These are phyloP conservation scores for Conus betulinus DNA, from an alignment of 1,140 invertebrate genomes.

Conservation along the genomic window DNA sequence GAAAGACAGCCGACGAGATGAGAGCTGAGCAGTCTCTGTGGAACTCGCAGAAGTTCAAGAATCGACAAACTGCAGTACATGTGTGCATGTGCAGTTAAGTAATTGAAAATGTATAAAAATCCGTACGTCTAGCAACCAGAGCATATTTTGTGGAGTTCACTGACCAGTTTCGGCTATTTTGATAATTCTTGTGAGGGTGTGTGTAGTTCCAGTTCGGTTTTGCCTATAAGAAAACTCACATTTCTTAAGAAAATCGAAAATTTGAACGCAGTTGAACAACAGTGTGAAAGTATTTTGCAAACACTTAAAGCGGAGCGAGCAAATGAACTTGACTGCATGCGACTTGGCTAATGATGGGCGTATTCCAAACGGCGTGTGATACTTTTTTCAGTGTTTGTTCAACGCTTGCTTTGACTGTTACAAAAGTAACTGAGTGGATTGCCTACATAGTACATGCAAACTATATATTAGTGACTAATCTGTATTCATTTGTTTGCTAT, in stretches of 20 bases:
- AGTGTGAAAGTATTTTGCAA: neutral
- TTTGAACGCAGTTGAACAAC: too few species aligned
- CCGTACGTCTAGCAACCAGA: neutral
- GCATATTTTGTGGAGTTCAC: neutral
- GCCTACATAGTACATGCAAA: slow-evolving; percentile 32
- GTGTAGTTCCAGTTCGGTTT: neutral
- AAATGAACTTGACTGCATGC: neutral
- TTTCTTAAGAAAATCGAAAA: too few species aligned
- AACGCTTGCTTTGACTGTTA: slow-evolving; percentile 31
- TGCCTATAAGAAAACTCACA: neutral
- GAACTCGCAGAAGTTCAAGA: too few species aligned
- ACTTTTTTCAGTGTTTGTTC: slow-evolving; percentile 35
- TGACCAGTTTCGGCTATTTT: too few species aligned
- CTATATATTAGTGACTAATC: slow-evolving; percentile 31
- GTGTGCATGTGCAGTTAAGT: neutral
- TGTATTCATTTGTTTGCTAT: slow-evolving; percentile 1
- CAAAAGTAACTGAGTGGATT: slow-evolving; percentile 4
- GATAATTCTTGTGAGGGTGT: too few species aligned
- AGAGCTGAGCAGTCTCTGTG: too few species aligned
- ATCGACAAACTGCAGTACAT: too few species aligned
- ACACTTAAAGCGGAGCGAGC: neutral
- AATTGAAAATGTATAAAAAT: neutral
- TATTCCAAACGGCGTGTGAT: slow-evolving; percentile 15
- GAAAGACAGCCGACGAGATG: too few species aligned
- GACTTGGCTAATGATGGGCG: slow-evolving; percentile 1